A percentile compares a stretch with the other conserved stretches of the same genome.
Evolutionary conservation across 2,797 vertebrate species (phyloP).

Genomic region (Notoglanidium macrostoma): DNA sequence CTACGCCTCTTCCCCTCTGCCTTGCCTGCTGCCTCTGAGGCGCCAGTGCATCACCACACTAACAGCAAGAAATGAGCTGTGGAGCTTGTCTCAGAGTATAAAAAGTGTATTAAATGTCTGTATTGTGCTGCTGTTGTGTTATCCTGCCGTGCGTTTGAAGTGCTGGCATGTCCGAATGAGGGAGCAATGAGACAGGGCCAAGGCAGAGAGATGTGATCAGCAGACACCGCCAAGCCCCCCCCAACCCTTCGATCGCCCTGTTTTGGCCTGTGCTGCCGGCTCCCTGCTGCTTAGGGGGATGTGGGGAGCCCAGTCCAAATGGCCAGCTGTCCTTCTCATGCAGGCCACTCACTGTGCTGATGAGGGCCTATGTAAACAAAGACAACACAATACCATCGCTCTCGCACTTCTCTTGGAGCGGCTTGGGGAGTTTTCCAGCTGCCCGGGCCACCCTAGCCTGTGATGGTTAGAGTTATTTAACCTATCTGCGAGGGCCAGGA

Average conservation of each 20-base stretch:
- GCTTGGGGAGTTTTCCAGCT: constrained; percentile 69
- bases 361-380: constrained; percentile 77
- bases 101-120: constrained; percentile 20
- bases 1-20: constrained; percentile 1
- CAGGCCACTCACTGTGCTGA: constrained; percentile 75
- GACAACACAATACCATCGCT: constrained; percentile 59
- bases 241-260: constrained; percentile 67
- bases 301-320: constrained; percentile 82
- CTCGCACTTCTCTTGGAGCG: constrained; percentile 37
- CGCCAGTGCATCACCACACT: not conserved
- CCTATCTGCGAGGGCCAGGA: constrained; percentile 76
- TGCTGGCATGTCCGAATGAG: constrained; percentile 43
- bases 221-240: constrained; percentile 43
- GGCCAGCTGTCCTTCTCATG: constrained; percentile 72
- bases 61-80: constrained; percentile 1
- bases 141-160: constrained; percentile 22
- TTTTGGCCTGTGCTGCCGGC: constrained; percentile 46
- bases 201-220: constrained; percentile 49
- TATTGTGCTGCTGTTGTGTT: constrained; percentile 20
- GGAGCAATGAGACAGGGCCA: constrained; percentile 52
- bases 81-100: not conserved
- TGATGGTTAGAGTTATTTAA: constrained; percentile 78
- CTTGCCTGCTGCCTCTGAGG: constrained; percentile 18
- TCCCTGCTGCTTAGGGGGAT: constrained; percentile 71
- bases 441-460: constrained; percentile 69